These are phyloP conservation scores for Brenthis ino DNA, from an alignment of 2,888 invertebrate genomes.

Conservation along the genomic window DNA sequence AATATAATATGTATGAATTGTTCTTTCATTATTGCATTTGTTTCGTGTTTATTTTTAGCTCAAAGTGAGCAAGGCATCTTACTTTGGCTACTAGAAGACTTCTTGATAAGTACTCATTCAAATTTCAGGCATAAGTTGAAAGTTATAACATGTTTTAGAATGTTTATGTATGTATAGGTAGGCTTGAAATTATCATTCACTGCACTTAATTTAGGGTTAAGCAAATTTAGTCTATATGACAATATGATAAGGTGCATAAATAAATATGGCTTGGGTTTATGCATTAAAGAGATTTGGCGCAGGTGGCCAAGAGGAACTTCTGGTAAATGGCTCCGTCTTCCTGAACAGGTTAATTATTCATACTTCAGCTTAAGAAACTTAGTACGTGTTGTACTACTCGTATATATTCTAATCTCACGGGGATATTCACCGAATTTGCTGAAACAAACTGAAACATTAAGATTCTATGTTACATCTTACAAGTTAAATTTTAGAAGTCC, in stretches of 20 bases:
- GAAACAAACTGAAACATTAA: constrained; percentile 1
- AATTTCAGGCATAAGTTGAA: not conserved
- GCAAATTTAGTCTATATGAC: constrained; percentile 6
- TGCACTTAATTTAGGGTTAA: constrained; percentile 6
- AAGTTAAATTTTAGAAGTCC: no score
- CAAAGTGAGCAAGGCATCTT: no score
- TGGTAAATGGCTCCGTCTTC: constrained; percentile 48
- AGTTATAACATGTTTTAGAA: constrained; percentile 14
- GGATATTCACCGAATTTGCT: not conserved
- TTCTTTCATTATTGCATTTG: no score
- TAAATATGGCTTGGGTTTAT: not conserved
- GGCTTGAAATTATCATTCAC: constrained; percentile 11
- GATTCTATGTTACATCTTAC: not conserved
- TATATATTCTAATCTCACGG: constrained; percentile 10
- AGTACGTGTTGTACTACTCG: constrained; percentile 6
- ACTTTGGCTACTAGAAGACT: no score
- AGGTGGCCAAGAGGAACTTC: constrained; percentile 53
- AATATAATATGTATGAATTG: no score
- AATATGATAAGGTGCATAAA: not conserved
- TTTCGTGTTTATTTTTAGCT: no score
- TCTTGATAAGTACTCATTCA: no score
- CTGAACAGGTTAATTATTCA: constrained; percentile 62
- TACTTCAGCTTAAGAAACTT: constrained; percentile 39
- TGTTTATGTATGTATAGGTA: not conserved
- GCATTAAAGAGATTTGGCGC: constrained; percentile 52